phyloP scores from a whole-genome alignment of 2,797 vertebrate species.

The Toxotes lorentzi region DNA sequence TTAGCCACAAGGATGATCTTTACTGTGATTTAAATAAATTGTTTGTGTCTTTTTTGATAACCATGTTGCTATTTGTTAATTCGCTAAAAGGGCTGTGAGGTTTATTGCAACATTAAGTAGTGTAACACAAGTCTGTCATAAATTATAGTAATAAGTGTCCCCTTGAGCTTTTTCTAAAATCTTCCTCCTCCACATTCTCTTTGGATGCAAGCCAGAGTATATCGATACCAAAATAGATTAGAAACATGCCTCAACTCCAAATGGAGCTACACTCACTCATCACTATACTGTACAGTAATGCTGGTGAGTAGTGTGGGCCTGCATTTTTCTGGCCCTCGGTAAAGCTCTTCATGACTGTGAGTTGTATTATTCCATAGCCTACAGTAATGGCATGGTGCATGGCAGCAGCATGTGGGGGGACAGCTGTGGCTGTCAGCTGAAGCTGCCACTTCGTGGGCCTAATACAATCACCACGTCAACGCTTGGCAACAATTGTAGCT shows the following conservation, averaged over 20 bases:
- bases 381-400: conserved; percentile 60
- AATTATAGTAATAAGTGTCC: conserved; percentile 32
- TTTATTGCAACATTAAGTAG: conserved; percentile 27
- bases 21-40: conserved; percentile 10
- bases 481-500: conserved; percentile 53
- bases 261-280: conserved; percentile 46
- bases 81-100: background rate
- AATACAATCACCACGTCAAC: conserved; percentile 68
- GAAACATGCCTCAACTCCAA: conserved; percentile 46
- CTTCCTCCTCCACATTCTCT: conserved; percentile 31
- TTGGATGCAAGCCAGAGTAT: conserved; percentile 34
- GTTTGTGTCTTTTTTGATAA: background rate
- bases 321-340: conserved; percentile 43
- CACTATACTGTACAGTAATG: conserved; percentile 33
- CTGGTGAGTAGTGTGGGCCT: conserved; percentile 33
- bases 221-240: conserved; percentile 57
- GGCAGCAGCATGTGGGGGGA: conserved; percentile 41
- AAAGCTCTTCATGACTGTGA: conserved; percentile 27
- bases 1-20: conserved; percentile 15
- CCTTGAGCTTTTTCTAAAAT: conserved; percentile 35
- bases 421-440: conserved; percentile 83
- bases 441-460: conserved; percentile 74
- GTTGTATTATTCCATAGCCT: conserved; percentile 54
- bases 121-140: conserved; percentile 27
- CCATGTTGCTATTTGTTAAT: conserved; percentile 10